Percentiles rank a stretch among this genome's conserved stretches.
These are phyloP conservation scores for Aplochiton taeniatus DNA, from an alignment of 2,797 vertebrate genomes.

Conservation along the genomic window DNA sequence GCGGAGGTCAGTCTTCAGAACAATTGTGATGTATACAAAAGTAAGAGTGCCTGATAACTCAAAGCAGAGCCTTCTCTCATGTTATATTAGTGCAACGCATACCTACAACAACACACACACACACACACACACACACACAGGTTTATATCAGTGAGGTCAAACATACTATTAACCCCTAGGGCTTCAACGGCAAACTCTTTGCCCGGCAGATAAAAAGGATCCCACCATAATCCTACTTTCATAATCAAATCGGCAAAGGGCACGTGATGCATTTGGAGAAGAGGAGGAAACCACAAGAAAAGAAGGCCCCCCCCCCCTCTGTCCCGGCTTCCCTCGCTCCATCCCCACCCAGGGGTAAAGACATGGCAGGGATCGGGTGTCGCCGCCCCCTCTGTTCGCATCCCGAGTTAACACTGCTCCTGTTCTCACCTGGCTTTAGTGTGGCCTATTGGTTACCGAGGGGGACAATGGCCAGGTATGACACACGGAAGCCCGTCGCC, in stretches of 20 bases:
- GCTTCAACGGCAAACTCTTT: conserved; percentile 59
- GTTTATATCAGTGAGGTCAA: conserved; percentile 69
- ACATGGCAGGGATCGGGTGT: conserved; percentile 61
- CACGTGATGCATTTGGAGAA: not conserved
- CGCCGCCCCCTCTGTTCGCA: conserved; percentile 20
- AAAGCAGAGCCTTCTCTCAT: too few species aligned
- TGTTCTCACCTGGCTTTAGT: conserved; percentile 69
- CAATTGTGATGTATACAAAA: too few species aligned
- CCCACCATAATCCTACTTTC: conserved; percentile 8
- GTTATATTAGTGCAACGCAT: too few species aligned
- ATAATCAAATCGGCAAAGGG: not conserved
- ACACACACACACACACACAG: conserved; percentile 4
- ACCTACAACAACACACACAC: not conserved
- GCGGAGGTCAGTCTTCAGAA: too few species aligned
- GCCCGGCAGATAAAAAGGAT: conserved; percentile 58
- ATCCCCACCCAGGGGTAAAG: not conserved
- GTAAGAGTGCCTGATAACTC: too few species aligned
- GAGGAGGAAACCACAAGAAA: not conserved
- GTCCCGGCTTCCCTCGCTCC: conserved; percentile 25
- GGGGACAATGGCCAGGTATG: conserved; percentile 64
- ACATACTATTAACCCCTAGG: conserved; percentile 70
- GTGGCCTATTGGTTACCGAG: conserved; percentile 73
- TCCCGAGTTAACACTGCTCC: conserved; percentile 59
- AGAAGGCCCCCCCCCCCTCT: conserved; percentile 50
- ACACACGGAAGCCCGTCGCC: conserved; percentile 60